Conservation (phyloP, 2,888 invertebrate species). For the Hemaris fuciformis region DNA sequence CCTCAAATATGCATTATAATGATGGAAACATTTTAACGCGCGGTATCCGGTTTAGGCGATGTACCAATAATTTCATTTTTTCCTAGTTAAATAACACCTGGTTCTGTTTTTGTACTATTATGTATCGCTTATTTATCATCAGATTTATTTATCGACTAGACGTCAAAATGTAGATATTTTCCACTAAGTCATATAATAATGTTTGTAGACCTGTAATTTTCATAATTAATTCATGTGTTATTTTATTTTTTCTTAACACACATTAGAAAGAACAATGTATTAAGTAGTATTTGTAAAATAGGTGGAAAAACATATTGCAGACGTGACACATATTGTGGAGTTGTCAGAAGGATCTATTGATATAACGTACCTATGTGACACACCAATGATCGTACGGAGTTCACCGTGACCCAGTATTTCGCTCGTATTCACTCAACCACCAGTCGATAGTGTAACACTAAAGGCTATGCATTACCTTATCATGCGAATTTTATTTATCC, state of each 20-base stretch:
- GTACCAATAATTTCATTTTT: not conserved
- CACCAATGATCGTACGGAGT: conserved; percentile 19
- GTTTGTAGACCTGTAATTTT: no score
- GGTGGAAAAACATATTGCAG: no score
- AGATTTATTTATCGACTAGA: no score
- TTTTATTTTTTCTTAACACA: no score
- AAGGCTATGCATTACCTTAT: conserved; percentile 31
- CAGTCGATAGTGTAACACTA: conserved; percentile 12
- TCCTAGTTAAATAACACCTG: not conserved
- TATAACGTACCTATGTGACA: not conserved
- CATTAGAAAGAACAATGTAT: no score
- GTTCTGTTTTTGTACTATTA: not conserved
- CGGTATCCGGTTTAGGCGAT: not conserved
- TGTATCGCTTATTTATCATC: no score
- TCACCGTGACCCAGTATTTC: conserved; percentile 42
- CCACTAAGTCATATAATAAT: no score
- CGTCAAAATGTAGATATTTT: no score
- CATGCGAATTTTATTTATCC: conserved; percentile 24
- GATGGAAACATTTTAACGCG: not conserved
- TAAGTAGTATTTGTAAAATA: no score
- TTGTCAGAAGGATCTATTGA: not conserved
- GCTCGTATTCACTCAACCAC: conserved; percentile 8
- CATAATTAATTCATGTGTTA: no score
- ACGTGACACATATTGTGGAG: not conserved
- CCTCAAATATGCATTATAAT: conserved; percentile 8